A percentile compares a stretch with the other conserved stretches of the same genome.
phyloP scores from a whole-genome alignment of 2,888 invertebrate genomes.

The Halictus ligatus region DNA sequence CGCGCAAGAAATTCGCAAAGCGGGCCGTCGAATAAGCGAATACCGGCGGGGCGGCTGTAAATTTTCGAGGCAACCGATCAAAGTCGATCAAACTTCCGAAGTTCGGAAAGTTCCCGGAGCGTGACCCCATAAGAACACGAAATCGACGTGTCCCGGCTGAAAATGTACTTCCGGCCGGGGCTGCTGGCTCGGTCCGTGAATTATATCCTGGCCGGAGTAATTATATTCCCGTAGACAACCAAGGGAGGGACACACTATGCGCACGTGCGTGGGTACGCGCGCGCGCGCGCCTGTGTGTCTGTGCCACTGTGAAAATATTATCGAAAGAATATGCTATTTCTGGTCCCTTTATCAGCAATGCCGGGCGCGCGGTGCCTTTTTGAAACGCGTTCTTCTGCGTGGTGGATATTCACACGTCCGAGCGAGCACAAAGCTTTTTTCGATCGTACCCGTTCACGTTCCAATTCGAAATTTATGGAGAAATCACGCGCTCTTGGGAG shows the following conservation, averaged over 20 bases:
- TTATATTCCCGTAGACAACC: slow-evolving; percentile 40
- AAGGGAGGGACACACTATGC: not conserved
- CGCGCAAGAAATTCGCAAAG: not conserved
- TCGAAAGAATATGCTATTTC: slow-evolving; percentile 50
- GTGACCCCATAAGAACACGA: slow-evolving; percentile 21
- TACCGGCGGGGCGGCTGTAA: not conserved
- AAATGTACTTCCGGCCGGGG: slow-evolving; percentile 35
- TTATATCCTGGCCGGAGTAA: slow-evolving; percentile 37
- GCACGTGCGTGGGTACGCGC: not conserved
- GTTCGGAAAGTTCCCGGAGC: slow-evolving; percentile 25
- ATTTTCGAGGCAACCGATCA: slow-evolving; percentile 42
- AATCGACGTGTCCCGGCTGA: slow-evolving; percentile 39
- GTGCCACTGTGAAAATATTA: slow-evolving; percentile 48
- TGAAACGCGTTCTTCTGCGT: slow-evolving; percentile 1
- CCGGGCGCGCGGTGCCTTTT: slow-evolving; percentile 6
- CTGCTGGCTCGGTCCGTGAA: slow-evolving; percentile 37
- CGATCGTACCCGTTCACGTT: slow-evolving; percentile 17
- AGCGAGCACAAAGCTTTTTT: slow-evolving; percentile 13
- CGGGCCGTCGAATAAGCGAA: not conserved
- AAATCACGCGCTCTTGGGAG: not conserved
- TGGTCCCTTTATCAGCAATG: slow-evolving; percentile 28
- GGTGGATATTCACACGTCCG: slow-evolving; percentile 5
- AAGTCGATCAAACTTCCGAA: slow-evolving; percentile 47
- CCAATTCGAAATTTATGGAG: slow-evolving; percentile 25
- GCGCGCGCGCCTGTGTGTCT: too few species aligned